phyloP scores from a whole-genome alignment of 2,797 vertebrate species.

The Cygnus olor region DNA sequence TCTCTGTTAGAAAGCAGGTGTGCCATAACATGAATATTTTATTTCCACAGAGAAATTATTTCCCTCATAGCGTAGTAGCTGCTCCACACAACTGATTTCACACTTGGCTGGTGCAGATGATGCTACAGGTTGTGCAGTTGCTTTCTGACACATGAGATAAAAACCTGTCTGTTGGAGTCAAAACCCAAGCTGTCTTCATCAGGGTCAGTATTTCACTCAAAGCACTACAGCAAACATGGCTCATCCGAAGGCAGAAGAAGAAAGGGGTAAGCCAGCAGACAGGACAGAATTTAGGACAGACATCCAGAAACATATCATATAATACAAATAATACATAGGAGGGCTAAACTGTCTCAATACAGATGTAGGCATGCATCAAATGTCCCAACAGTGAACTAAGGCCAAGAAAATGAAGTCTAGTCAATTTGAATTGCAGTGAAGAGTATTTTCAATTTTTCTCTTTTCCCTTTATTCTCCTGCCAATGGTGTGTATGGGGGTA shows the following conservation, averaged over 20 bases:
- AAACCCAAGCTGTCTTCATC: background rate
- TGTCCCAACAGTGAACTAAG: background rate
- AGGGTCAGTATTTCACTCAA: background rate
- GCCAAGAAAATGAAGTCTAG: background rate
- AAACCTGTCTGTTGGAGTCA: slow-evolving; percentile 2
- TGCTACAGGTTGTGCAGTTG: background rate
- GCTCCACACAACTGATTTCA: slow-evolving; percentile 24
- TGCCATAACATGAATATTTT: background rate
- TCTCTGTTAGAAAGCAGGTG: slow-evolving; percentile 7
- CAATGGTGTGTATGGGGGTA: background rate
- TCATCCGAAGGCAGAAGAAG: background rate
- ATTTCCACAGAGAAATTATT: slow-evolving; percentile 45
- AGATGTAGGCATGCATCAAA: background rate
- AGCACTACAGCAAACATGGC: background rate
- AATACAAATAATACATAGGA: background rate
- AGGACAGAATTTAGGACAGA: background rate
- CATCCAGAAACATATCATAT: background rate
- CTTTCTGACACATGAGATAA: slow-evolving; percentile 14
- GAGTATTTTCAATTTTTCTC: background rate
- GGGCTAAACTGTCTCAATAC: background rate
- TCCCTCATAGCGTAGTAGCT: background rate
- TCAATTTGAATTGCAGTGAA: background rate
- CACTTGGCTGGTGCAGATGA: slow-evolving; percentile 19
- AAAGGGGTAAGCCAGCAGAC: background rate
- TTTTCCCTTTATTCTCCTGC: background rate